Percentiles rank a stretch among this genome's conserved stretches.
These are phyloP conservation scores for Panthera uncia DNA, from an alignment of 2,113 vertebrate species.

Conservation along the genomic window DNA sequence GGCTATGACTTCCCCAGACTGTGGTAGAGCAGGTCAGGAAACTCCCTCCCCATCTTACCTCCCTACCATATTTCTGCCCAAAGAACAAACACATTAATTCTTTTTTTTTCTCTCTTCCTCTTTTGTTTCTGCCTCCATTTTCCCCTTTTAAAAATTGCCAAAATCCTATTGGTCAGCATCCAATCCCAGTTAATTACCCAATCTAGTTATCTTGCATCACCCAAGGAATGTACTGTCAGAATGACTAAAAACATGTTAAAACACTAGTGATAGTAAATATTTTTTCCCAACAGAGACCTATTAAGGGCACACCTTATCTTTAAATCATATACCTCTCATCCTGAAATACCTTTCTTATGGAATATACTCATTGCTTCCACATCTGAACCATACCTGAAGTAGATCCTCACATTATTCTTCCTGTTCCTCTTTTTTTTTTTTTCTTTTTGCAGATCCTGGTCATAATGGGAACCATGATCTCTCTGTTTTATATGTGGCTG, in stretches of 20 bases:
- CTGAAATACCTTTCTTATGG: neutral
- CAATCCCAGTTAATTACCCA: neutral
- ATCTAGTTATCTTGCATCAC: neutral
- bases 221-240: neutral
- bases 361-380: neutral
- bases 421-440: conserved; percentile 11
- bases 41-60: neutral
- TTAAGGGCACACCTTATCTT: neutral
- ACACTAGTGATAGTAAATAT: neutral
- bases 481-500: conserved; percentile 78
- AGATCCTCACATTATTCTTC: neutral
- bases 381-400: neutral
- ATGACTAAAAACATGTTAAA: neutral
- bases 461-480: conserved; percentile 47
- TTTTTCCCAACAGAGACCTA: neutral
- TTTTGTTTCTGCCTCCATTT: neutral
- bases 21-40: neutral
- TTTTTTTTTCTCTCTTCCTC: neutral
- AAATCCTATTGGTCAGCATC: neutral
- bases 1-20: neutral
- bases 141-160: neutral
- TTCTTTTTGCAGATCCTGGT: conserved; percentile 75
- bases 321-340: neutral
- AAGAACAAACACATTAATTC: neutral
- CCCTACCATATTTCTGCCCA: neutral